phyloP scores from a whole-genome alignment of 2,113 vertebrate species.

The Murina feae region DNA sequence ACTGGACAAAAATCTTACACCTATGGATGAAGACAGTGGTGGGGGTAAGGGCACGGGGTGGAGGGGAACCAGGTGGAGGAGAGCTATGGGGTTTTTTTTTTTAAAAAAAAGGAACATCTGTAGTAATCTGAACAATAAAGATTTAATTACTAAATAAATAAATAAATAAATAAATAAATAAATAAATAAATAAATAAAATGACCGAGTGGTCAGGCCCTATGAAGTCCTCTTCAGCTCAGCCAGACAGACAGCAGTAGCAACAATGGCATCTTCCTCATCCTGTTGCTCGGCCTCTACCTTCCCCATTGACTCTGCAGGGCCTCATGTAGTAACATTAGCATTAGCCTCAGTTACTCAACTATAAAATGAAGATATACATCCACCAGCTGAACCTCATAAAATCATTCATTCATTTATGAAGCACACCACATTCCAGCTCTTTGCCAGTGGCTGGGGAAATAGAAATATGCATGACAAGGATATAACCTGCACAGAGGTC shows the following conservation, averaged over 20 bases:
- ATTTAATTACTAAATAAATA: no score
- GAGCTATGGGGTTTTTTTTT: no score
- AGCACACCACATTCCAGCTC: neutral
- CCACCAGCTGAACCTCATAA: neutral
- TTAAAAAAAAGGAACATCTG: no score
- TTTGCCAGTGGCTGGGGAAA: neutral
- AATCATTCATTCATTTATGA: neutral
- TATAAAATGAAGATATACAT: neutral
- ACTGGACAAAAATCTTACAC: no score
- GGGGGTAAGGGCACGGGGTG: no score
- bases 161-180: no score
- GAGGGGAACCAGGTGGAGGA: no score
- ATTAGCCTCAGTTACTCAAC: neutral
- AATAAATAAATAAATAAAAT: no score
- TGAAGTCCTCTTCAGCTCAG: neutral
- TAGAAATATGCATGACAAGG: neutral
- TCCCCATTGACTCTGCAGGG: neutral
- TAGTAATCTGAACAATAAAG: no score
- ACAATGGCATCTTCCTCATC: neutral
- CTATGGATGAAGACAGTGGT: no score
- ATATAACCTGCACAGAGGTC: neutral
- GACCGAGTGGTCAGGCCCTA: constrained; percentile 16
- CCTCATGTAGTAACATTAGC: neutral
- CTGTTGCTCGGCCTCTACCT: neutral
- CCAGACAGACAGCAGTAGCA: neutral